Base-by-base conservation (phyloP, 2,888 invertebrate species). In the Geophilus truncorum region DNA sequence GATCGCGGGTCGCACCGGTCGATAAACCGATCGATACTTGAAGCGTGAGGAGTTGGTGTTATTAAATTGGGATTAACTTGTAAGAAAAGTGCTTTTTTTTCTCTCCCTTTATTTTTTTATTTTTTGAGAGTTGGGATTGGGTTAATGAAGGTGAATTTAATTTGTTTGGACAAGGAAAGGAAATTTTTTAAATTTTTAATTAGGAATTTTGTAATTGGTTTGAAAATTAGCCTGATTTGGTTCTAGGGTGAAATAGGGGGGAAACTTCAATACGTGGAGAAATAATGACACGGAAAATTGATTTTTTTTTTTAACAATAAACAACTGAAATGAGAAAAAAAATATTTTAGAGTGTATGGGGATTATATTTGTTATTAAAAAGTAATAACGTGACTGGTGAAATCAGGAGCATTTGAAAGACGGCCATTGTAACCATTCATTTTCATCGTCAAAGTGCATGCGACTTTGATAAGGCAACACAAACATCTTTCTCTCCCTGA, bases 41-140 rank as follows among this genome's bases (percentile, higher is more conserved):
- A 23, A 57, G 57, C 57, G 57, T 57, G 57, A 57, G 57, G 57
- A 57, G 57, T 18, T 23, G 57, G 23, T 57, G 57, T 57, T 57
- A 57, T 57, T 57, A 57, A 57, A 57, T 57, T 57, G 57, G 57
- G 57, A 57, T 57, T 57, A 57, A 57, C 57, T 57, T 57, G 57
- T 57, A 57, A 57, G 57, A 57, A 57, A 57, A 57, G 57, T 21
- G 57, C 4, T 23, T 9, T 23, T 57, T 57, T 21, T 57, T 57
- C 21, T 23, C 3, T n/a, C n/a, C n/a, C n/a, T n/a, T 51, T 51
- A n/a, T 51, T 51, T 51, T 5, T 51, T 51, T 51, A 21, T 57
- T 23, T 57, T 18, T 23, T 9, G 6, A 57, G 21, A 4, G 3
- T 18, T 45, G 12, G 12, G 45, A 45, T 32, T 32, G 45, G 45